Evolutionary conservation across 2,113 vertebrate genomes (phyloP).

Genomic region (Microcebus griseorufus): DNA sequence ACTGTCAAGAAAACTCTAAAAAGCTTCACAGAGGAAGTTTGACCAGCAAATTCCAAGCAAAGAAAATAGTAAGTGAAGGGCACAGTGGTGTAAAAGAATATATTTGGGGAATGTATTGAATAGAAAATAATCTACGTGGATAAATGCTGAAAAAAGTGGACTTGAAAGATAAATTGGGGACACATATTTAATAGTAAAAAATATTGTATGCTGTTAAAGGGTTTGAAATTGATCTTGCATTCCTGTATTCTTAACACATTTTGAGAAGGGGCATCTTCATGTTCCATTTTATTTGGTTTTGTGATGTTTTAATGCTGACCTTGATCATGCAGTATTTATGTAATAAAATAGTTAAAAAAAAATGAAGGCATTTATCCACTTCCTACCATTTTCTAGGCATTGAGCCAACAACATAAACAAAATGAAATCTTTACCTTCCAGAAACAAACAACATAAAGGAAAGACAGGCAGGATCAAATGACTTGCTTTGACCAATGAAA

Average conservation of each 20-base stretch:
- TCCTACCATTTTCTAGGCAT: neutral
- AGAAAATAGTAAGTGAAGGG: neutral
- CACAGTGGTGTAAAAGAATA: neutral
- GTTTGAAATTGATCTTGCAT: neutral
- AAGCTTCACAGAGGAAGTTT: neutral
- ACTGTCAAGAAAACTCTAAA: neutral
- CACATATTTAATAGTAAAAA: neutral
- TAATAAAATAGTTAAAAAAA: constrained; percentile 4
- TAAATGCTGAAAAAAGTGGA: neutral
- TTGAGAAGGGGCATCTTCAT: neutral
- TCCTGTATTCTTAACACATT: neutral
- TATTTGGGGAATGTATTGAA: neutral
- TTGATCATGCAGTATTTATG: neutral
- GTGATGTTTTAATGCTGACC: neutral
- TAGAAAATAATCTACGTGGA: neutral
- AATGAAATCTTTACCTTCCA: neutral
- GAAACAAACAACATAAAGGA: neutral
- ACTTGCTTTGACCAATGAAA: neutral
- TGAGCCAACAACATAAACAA: neutral
- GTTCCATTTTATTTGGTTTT: neutral
- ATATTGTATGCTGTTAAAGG: neutral
- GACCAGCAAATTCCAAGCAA: neutral
- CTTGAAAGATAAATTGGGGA: neutral
- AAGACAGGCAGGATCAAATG: neutral
- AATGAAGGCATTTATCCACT: neutral